phyloP scores from a whole-genome alignment of 2,797 vertebrate genomes.

The Thunnus albacares region DNA sequence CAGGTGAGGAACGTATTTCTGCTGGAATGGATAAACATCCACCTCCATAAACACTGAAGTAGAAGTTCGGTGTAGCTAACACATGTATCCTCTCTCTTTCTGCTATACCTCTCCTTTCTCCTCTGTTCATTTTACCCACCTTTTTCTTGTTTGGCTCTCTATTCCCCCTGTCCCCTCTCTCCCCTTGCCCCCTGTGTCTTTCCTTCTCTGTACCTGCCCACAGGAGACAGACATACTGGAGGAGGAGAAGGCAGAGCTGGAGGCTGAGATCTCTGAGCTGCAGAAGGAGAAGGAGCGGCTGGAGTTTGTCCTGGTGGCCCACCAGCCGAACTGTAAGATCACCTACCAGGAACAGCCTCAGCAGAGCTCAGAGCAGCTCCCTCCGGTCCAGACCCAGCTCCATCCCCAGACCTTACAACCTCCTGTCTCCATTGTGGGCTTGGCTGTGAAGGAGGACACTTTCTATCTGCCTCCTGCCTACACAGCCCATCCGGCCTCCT shows the following conservation, averaged over 20 bases:
- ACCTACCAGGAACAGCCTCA: conserved; percentile 87
- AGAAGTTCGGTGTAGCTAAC: conserved; percentile 33
- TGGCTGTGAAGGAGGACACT: conserved; percentile 91
- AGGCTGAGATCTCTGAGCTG: conserved; percentile 96
- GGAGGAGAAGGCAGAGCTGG: conserved; percentile 95
- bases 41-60: conserved; percentile 27
- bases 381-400: conserved; percentile 81
- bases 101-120: conserved; percentile 23
- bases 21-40: conserved; percentile 28
- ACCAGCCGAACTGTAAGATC: conserved; percentile 95
- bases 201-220: conserved; percentile 43
- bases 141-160: conserved; percentile 13
- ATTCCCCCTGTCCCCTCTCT: not conserved
- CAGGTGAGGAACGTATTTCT: conserved; percentile 33
- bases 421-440: conserved; percentile 89
- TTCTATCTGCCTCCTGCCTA: conserved; percentile 90
- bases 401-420: conserved; percentile 76
- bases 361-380: conserved; percentile 73
- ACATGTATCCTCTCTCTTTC: conserved; percentile 21
- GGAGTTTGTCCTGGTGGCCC: conserved; percentile 96
- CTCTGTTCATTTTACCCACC: conserved; percentile 37
- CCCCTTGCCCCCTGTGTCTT: conserved; percentile 6
- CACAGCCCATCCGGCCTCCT: conserved; percentile 81
- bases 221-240: conserved; percentile 97
- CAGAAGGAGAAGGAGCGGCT: conserved; percentile 97